These are phyloP conservation scores for Brachionus sp. DNA, from an alignment of 1,140 invertebrate species.

Conservation along the genomic window DNA sequence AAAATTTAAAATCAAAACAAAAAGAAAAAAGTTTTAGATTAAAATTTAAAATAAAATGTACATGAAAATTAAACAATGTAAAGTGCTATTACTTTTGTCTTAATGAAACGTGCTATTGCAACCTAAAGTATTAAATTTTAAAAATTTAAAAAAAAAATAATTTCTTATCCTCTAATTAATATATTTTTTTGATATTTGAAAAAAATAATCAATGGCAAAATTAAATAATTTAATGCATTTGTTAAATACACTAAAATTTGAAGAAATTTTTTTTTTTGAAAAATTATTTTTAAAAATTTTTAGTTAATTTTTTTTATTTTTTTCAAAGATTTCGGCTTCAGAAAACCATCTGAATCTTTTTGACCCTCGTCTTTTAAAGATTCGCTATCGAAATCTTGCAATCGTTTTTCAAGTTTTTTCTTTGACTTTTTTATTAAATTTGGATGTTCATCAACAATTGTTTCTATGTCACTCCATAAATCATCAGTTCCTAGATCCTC, in stretches of 20 bases:
- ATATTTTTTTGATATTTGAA: too few relatives aligned
- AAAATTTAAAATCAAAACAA: too few relatives aligned
- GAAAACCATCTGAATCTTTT: not conserved
- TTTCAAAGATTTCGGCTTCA: not conserved
- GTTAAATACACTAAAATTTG: conserved; percentile 29
- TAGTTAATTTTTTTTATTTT: conserved; percentile 30
- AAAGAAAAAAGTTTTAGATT: too few relatives aligned
- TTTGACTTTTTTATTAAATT: not conserved
- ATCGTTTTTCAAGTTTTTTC: conserved; percentile 2
- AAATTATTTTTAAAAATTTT: not conserved
- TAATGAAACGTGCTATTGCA: too few relatives aligned
- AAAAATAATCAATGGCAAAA: too few relatives aligned
- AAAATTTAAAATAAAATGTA: too few relatives aligned
- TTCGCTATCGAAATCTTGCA: not conserved
- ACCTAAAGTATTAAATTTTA: too few relatives aligned
- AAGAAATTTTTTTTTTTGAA: not conserved
- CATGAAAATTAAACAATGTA: too few relatives aligned
- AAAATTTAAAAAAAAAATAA: too few relatives aligned
- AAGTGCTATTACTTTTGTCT: too few relatives aligned
- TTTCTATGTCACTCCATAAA: conserved; percentile 42
- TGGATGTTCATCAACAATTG: conserved; percentile 35
- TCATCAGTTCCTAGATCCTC: conserved; percentile 42
- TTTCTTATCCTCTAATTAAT: too few relatives aligned
- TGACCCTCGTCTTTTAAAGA: not conserved
- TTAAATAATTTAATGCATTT: not conserved